phyloP scores from a whole-genome alignment of 1,140 invertebrate species.

The Antheraea pernyi region DNA sequence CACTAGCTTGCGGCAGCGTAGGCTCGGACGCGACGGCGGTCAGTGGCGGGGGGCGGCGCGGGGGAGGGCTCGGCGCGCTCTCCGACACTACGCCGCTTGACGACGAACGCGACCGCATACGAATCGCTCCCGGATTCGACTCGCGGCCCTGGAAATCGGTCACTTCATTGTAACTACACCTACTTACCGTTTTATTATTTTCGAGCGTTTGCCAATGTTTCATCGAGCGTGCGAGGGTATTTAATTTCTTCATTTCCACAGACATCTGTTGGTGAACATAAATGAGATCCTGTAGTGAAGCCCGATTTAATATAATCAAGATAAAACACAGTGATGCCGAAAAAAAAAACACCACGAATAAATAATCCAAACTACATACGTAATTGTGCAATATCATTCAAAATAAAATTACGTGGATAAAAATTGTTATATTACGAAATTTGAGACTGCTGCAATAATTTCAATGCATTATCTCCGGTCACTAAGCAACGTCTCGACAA shows the following conservation, averaged over 20 bases:
- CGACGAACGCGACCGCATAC: conserved; percentile 60
- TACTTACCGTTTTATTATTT: conserved; percentile 26
- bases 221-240: conserved; percentile 26
- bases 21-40: conserved; percentile 72
- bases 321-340: background rate
- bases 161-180: conserved; percentile 20
- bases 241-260: conserved; percentile 26
- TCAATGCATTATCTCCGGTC: background rate
- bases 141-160: conserved; percentile 46
- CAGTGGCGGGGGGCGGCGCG: conserved; percentile 52
- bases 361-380: background rate
- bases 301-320: conserved; percentile 9
- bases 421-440: background rate
- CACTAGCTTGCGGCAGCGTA: conserved; percentile 69
- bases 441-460: background rate
- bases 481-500: background rate
- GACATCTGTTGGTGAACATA: conserved; percentile 34
- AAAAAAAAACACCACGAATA: background rate
- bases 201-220: conserved; percentile 26
- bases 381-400: background rate
- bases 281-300: conserved; percentile 28
- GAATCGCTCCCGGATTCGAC: conserved; percentile 39
- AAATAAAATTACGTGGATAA: background rate
- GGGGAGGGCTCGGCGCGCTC: conserved; percentile 23
- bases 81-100: conserved; percentile 39